A percentile compares a stretch with the other conserved stretches of the same genome.
phyloP scores from a whole-genome alignment of 92 coral and sea anemone genomes.

The Epizoanthus rinbou region DNA sequence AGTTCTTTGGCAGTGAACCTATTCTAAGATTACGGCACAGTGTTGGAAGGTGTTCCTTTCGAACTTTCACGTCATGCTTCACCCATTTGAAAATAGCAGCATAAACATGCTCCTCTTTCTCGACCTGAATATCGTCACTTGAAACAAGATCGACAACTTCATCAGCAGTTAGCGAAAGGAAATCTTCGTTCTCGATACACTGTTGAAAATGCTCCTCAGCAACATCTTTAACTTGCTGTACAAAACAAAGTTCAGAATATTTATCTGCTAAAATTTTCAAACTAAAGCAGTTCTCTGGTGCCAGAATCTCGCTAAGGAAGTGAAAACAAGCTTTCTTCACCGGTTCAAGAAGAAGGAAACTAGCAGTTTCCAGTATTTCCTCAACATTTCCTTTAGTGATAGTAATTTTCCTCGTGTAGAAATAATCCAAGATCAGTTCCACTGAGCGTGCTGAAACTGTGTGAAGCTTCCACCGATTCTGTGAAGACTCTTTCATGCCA shows the following conservation, averaged over 20 bases:
- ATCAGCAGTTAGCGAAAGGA: conserved; percentile 20
- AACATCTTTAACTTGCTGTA: conserved; percentile 36
- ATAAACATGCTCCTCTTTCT: conserved; percentile 44
- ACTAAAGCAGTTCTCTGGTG: conserved; percentile 43
- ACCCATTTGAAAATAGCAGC: conserved; percentile 46
- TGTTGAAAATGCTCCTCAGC: conserved; percentile 40
- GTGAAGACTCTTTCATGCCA: conserved; percentile 43
- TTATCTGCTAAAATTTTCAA: conserved; percentile 43
- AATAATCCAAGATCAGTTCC: conserved; percentile 37
- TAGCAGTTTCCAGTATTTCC: conserved; percentile 36
- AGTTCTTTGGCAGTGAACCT: conserved; percentile 31
- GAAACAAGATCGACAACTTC: conserved; percentile 40
- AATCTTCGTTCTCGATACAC: conserved; percentile 36
- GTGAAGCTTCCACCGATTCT: conserved; percentile 42
- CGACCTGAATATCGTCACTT: conserved; percentile 44
- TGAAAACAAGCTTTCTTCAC: conserved; percentile 43
- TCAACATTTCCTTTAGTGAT: conserved; percentile 33
- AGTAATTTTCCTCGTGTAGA: conserved; percentile 32
- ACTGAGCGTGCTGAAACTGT: conserved; percentile 37
- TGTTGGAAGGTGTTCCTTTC: conserved; percentile 38
- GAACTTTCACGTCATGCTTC: conserved; percentile 28
- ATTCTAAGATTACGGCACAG: conserved; percentile 37
- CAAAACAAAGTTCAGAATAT: conserved; percentile 38
- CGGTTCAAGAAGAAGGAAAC: conserved; percentile 36
- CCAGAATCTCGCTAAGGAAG: conserved; percentile 41